Base-by-base conservation (phyloP, 2,113 vertebrate genomes). In the Scomber scombrus region DNA sequence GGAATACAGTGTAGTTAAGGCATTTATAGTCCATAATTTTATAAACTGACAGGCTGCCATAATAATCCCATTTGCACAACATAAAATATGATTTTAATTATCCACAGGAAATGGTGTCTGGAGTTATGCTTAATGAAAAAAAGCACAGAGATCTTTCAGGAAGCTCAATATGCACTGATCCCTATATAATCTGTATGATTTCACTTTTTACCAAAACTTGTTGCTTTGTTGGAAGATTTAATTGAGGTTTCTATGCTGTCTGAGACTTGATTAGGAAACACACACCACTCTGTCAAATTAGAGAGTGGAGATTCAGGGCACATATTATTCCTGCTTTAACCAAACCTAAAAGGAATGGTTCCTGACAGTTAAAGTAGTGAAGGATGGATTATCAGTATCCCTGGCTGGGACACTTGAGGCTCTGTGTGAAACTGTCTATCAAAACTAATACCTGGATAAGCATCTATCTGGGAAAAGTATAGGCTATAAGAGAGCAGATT, bases 131-230 rank as follows among this genome's bases (percentile, higher is more conserved):
- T 75, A 9, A 57, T 49, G 31, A 49, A 52, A 43, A 43, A 67
- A 75, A 34, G 15, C 15, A 13, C n/a, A 51, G 56, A 77, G 64
- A 76, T 65, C 31, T 82, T 80, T 67, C 26, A 26, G 21, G 46
- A 45, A 19, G 73, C 56, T 81, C 61, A 66, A 26, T 69, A 67
- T 79, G 50, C 77, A 83, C 54, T 68, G 71, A 78, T 78, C 70
- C 70, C 63, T 60, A 60, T 54, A 55, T 78, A 71, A 84, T 84
- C 73, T 81, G 34, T 40, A 40, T 40, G 34, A 40, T 40, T 40
- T 40, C 34, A 40, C 34, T 9, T 40, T 40, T 40, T 55, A 18
- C 26, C 45, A 67, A 54, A 70, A 80, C 40, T 65, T 78, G 47
- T 63, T 72, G 77, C 62, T 55, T 71, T 57, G 47, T 78, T 51